phyloP scores from a whole-genome alignment of 2,888 invertebrate genomes.

The Ormyrus rosae region DNA sequence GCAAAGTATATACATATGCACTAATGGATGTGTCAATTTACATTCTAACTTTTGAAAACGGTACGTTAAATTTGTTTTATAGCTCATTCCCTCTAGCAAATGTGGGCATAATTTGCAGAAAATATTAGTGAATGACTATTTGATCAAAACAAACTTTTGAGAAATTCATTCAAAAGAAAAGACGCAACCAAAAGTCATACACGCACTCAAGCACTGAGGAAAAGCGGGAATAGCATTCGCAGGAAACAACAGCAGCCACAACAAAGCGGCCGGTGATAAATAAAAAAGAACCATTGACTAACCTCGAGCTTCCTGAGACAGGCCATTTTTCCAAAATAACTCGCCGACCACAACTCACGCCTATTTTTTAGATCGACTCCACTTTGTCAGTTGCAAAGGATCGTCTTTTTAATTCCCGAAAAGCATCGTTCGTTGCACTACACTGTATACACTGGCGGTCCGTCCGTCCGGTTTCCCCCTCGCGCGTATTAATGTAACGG shows the following conservation, averaged over 20 bases:
- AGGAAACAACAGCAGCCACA: constrained; percentile 21
- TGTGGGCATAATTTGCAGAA: too few species aligned
- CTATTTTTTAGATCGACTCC: constrained; percentile 21
- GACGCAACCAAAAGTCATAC: neutral
- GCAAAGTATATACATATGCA: too few species aligned
- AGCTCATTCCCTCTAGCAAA: too few species aligned
- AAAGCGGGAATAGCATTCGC: neutral
- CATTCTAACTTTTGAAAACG: too few species aligned
- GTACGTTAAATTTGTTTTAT: too few species aligned
- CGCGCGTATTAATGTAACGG: constrained; percentile 31
- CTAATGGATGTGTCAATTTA: too few species aligned
- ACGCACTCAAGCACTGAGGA: constrained; percentile 2
- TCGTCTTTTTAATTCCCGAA: neutral
- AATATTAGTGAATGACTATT: too few species aligned
- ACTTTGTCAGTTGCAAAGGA: constrained; percentile 11
- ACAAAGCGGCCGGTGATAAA: constrained; percentile 24
- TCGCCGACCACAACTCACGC: neutral
- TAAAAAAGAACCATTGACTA: constrained; percentile 15
- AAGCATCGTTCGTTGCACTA: neutral
- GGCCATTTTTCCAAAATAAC: constrained; percentile 38
- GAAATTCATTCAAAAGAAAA: neutral
- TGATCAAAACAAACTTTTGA: too few species aligned
- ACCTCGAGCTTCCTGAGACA: constrained; percentile 54
- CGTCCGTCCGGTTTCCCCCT: constrained; percentile 1
- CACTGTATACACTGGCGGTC: neutral